Evolutionary conservation across 2,113 vertebrate species (phyloP), one percentile per base, ranked within the genome.

Genomic region (Nesospiza acunhae): DNA sequence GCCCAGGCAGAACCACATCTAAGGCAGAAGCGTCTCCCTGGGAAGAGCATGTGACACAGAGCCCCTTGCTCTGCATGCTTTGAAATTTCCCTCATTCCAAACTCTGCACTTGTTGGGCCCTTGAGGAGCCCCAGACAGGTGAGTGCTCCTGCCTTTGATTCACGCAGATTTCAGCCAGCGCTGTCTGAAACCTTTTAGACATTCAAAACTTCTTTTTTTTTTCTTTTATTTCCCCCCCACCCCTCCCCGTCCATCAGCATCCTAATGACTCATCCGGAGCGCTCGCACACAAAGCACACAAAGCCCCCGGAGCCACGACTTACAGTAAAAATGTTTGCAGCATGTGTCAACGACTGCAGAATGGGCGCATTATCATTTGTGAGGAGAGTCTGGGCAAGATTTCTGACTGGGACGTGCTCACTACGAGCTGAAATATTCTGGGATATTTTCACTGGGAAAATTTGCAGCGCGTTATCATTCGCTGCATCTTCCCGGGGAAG

Each of bases 381-480:
- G 31, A 60, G 56, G 33, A 59, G 50, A 3, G 26, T 7, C 78
- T 28, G 53, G 62, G 66, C n/a, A 31, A 20, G 37, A 17, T 47
- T 92, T 84, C 75, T 85, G 60, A 31, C 42, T 55, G 66, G 56
- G 63, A 74, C 64, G 66, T 15, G 5, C 33, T 91, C 23, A 63
- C 67, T 53, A 17, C 77, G 59, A 22, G 15, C 73, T 15, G 37
- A 68, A 74, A 81, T 63, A 78, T 68, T 83, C 27, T 2, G 47
- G 82, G 81, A 59, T 63, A n/a, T 92, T 93, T 95, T 90, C 60
- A 31, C 2, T 26, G 90, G 88, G 90, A 92, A 93, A 95, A 56
- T 93, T 2, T 52, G 82, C n/a, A 68, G 9, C 20, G 10, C 6
- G 23, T 59, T 56, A 72, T 90, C 72, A 33, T 21, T 42, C 35